These are phyloP conservation scores for Halcyon smyrnensis DNA, from an alignment of 2,797 vertebrate genomes.

Conservation along the genomic window DNA sequence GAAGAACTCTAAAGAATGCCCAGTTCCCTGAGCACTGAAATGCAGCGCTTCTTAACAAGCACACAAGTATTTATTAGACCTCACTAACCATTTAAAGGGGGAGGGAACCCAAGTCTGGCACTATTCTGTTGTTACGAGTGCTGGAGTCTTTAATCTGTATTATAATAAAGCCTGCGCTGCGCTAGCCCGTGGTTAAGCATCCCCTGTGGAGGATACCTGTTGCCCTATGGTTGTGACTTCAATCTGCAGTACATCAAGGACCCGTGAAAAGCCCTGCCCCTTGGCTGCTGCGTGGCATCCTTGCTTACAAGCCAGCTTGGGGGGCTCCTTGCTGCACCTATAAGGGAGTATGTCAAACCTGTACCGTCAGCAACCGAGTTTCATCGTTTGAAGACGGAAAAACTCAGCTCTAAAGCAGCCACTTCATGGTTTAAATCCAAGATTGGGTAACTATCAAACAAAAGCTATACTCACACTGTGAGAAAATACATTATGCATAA, in stretches of 20 bases:
- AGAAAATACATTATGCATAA: constrained; percentile 53
- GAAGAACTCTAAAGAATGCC: not conserved
- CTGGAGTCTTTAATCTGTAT: constrained; percentile 10
- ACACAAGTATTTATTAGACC: not conserved
- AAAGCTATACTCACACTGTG: constrained; percentile 19
- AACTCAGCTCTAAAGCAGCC: not conserved
- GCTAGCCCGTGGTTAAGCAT: not conserved
- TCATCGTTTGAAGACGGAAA: not conserved
- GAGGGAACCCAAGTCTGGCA: not conserved
- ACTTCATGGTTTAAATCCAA: not conserved
- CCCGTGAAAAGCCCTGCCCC: not conserved
- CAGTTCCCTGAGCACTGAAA: not conserved
- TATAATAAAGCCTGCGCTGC: not conserved
- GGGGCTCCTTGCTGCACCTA: not conserved
- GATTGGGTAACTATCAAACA: constrained; percentile 43
- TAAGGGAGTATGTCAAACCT: not conserved
- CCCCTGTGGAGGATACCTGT: not conserved
- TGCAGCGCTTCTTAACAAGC: not conserved
- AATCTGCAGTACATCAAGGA: not conserved
- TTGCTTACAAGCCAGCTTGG: not conserved
- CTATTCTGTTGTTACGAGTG: not conserved
- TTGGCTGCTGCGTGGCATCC: not conserved
- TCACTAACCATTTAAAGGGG: not conserved
- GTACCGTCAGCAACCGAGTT: not conserved
- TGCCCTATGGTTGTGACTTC: not conserved